Percentiles rank a stretch among this genome's conserved stretches.
Conservation (phyloP, 2,888 invertebrate species). For the Synergus japonicus region DNA sequence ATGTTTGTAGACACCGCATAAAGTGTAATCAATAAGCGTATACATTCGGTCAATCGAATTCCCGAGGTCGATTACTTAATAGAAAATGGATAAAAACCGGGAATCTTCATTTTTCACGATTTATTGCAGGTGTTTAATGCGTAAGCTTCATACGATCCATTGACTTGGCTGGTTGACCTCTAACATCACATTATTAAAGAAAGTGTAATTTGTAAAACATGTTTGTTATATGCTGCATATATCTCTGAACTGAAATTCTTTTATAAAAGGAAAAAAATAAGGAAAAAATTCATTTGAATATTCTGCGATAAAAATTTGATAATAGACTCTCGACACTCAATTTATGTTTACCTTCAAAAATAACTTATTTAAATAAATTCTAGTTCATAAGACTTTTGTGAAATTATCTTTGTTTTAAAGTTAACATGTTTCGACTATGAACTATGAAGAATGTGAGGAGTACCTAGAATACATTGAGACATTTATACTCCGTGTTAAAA, state of each 20-base stretch:
- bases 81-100: slow-evolving; percentile 21
- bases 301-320: too few relatives aligned
- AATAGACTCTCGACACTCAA: too few relatives aligned
- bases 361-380: too few relatives aligned
- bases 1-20: neutral
- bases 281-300: neutral
- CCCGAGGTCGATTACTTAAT: slow-evolving; percentile 38
- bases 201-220: slow-evolving; percentile 27
- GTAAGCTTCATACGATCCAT: slow-evolving; percentile 4
- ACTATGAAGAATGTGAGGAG: neutral
- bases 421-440: too few relatives aligned
- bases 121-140: slow-evolving; percentile 18
- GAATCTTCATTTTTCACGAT: slow-evolving; percentile 37
- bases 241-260: neutral
- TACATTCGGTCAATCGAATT: slow-evolving; percentile 37
- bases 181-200: slow-evolving; percentile 29
- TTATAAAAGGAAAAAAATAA: neutral
- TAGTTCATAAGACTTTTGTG: too few relatives aligned
- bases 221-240: neutral
- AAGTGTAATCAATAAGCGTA: neutral
- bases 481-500: slow-evolving; percentile 69
- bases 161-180: slow-evolving; percentile 32
- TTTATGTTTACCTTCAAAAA: too few relatives aligned
- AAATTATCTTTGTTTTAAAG: too few relatives aligned
- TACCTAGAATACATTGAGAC: slow-evolving; percentile 57